These are phyloP conservation scores for Ephialtes manifestator DNA, from an alignment of 2,888 invertebrate genomes.

Conservation along the genomic window DNA sequence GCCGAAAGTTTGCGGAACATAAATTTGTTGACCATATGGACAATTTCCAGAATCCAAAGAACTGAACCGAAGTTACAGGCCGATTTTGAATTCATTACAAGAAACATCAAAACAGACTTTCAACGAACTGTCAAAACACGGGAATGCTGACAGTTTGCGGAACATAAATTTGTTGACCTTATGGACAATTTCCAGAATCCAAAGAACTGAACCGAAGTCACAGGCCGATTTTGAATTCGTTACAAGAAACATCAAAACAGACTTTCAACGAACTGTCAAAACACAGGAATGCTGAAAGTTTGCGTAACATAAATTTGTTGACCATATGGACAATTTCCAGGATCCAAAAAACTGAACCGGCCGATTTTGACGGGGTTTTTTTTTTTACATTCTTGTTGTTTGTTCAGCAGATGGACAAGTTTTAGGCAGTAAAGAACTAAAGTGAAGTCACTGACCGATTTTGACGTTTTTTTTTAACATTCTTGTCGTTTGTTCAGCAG, in stretches of 20 bases:
- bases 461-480: too few relatives aligned
- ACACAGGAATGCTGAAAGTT: not conserved
- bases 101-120: not conserved
- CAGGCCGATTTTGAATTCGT: too few relatives aligned
- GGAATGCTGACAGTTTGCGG: not conserved
- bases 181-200: not conserved
- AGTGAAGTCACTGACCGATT: too few relatives aligned
- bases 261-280: not conserved
- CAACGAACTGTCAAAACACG: not conserved
- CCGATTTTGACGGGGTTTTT: too few relatives aligned
- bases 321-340: too few relatives aligned
- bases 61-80: too few relatives aligned
- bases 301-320: not conserved
- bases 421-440: not conserved
- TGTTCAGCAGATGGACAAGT: too few relatives aligned
- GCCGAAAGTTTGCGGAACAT: not conserved
- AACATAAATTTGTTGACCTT: not conserved
- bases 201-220: too few relatives aligned
- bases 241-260: not conserved
- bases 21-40: not conserved
- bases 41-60: too few relatives aligned
- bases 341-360: too few relatives aligned
- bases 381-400: too few relatives aligned
- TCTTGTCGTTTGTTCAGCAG: too few relatives aligned
- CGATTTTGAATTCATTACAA: not conserved